Conservation (phyloP, 2,113 vertebrate species). For the Morone chrysops region DNA sequence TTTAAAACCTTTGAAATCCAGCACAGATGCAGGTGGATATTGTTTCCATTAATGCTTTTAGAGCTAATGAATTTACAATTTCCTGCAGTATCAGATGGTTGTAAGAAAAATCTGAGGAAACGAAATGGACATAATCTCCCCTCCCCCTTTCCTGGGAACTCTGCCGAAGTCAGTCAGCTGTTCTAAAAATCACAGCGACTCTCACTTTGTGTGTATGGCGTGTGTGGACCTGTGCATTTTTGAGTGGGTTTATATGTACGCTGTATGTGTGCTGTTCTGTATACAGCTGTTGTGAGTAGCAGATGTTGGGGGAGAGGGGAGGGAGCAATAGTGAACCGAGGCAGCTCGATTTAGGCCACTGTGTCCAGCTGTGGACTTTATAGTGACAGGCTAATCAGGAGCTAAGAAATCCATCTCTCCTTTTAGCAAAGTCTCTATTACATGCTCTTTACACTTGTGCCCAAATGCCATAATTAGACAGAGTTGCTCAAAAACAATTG, state of each 20-base stretch:
- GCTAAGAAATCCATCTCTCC: conserved; percentile 19
- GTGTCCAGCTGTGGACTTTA: conserved; percentile 62
- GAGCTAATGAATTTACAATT: background rate
- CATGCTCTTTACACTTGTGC: background rate
- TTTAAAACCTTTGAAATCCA: conserved; percentile 45
- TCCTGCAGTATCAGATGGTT: background rate
- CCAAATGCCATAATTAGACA: conserved; percentile 15
- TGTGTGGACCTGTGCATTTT: conserved; percentile 15
- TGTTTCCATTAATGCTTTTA: conserved; percentile 8
- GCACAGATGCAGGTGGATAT: conserved; percentile 15
- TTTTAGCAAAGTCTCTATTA: background rate
- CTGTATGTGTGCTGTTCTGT: conserved; percentile 17
- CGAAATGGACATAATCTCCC: background rate
- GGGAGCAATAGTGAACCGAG: conserved; percentile 7
- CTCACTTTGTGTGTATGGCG: background rate
- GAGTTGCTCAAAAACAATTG: background rate
- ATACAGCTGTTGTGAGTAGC: conserved; percentile 52
- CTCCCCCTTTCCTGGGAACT: background rate
- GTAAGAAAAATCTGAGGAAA: background rate
- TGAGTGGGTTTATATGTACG: background rate
- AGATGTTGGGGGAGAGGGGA: conserved; percentile 57
- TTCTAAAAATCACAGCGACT: conserved; percentile 29
- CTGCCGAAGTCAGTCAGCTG: conserved; percentile 25
- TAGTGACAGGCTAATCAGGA: conserved; percentile 43
- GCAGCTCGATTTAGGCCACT: conserved; percentile 52